A percentile compares a stretch with the other conserved stretches of the same genome.
phyloP scores from a whole-genome alignment of 2,797 vertebrate species.

The Neosalanx taihuensis region DNA sequence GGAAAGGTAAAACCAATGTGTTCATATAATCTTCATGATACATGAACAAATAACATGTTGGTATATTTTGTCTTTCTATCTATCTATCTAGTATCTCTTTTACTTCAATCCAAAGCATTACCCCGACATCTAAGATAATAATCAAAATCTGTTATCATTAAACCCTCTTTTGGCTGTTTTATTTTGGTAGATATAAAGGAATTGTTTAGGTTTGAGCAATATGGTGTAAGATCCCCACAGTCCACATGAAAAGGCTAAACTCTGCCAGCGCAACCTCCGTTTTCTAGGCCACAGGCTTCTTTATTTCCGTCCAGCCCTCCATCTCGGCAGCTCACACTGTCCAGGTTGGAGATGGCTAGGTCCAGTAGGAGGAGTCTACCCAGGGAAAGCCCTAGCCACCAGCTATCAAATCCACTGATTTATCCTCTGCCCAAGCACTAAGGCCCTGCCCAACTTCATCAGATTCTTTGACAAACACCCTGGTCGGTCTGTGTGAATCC shows the following conservation, averaged over 20 bases:
- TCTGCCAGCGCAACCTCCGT: constrained; percentile 28
- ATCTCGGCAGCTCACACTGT: constrained; percentile 59
- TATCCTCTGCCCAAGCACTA: constrained; percentile 74
- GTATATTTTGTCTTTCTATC: no score
- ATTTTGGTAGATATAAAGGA: not conserved
- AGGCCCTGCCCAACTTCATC: constrained; percentile 36
- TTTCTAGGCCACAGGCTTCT: constrained; percentile 57
- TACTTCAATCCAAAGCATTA: not conserved
- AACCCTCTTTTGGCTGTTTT: not conserved
- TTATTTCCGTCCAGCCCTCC: constrained; percentile 47
- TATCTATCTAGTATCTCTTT: not conserved
- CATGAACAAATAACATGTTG: no score
- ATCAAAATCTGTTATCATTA: not conserved
- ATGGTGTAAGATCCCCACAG: not conserved
- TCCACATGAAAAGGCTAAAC: not conserved
- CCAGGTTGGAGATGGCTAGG: constrained; percentile 54
- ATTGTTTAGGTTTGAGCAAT: not conserved
- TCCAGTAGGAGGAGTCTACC: constrained; percentile 50
- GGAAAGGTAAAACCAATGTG: no score
- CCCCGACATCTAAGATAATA: not conserved
- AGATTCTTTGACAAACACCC: constrained; percentile 26
- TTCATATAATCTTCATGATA: no score
- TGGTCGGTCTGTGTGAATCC: constrained; percentile 23
- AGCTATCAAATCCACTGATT: constrained; percentile 68
- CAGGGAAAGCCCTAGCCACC: constrained; percentile 63